Evolutionary conservation across 2,888 invertebrate genomes (phyloP).

Genomic region (Cataglyphis rosenhaueri): DNA sequence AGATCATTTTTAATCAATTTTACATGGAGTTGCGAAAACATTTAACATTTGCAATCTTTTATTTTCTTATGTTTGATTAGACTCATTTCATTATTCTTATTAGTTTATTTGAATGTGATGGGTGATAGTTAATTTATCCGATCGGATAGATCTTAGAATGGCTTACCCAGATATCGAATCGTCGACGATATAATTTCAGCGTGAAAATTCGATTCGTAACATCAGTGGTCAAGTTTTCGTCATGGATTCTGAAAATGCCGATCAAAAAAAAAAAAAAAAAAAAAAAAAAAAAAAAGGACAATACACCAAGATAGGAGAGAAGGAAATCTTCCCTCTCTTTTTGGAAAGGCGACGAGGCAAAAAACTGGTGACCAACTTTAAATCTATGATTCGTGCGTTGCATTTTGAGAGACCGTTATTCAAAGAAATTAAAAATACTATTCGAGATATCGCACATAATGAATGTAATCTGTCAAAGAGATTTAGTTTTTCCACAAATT

Average conservation of each 20-base stretch:
- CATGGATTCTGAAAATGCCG: slow-evolving; percentile 27
- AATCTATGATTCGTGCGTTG: slow-evolving; percentile 79
- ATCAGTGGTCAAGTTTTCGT: slow-evolving; percentile 53
- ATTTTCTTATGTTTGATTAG: slow-evolving; percentile 15
- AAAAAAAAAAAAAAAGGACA: slow-evolving; percentile 46
- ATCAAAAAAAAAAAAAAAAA: slow-evolving; percentile 50
- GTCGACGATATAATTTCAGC: slow-evolving; percentile 50
- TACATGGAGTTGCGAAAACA: not conserved
- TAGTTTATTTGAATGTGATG: slow-evolving; percentile 19
- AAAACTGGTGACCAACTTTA: slow-evolving; percentile 76
- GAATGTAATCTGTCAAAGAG: slow-evolving; percentile 1
- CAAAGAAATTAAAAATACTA: not conserved
- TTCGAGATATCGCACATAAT: not conserved
- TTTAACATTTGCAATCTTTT: not conserved
- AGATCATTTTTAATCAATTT: not conserved
- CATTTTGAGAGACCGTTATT: slow-evolving; percentile 39
- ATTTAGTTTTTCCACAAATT: not conserved
- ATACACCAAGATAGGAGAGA: slow-evolving; percentile 50
- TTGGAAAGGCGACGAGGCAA: slow-evolving; percentile 60
- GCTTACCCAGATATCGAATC: slow-evolving; percentile 34
- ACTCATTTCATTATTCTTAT: not conserved
- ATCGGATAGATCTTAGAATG: slow-evolving; percentile 12
- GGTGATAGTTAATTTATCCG: slow-evolving; percentile 44
- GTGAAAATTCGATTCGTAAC: slow-evolving; percentile 74
- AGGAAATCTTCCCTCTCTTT: slow-evolving; percentile 68